phyloP scores from a whole-genome alignment of 2,113 vertebrate species.

The Myocastor coypus region DNA sequence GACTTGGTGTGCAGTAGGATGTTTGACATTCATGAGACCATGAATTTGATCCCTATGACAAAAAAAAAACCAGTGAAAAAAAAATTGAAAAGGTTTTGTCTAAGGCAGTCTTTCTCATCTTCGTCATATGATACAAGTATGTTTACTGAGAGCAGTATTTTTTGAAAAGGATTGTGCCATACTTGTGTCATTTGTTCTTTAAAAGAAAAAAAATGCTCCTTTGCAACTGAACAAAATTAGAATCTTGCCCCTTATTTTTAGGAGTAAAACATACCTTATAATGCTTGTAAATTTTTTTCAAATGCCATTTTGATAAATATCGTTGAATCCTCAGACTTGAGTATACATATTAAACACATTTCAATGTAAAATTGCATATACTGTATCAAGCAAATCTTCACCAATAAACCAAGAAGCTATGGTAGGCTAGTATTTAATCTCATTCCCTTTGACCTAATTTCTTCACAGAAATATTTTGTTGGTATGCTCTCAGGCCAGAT shows the following conservation, averaged over 20 bases:
- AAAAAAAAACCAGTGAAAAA: background rate
- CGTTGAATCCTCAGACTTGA: background rate
- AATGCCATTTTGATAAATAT: constrained; percentile 52
- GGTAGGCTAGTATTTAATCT: constrained; percentile 34
- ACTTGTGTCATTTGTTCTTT: background rate
- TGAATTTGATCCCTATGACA: too few species aligned
- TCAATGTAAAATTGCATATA: constrained; percentile 44
- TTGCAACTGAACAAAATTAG: constrained; percentile 39
- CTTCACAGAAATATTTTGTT: constrained; percentile 68
- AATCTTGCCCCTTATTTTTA: constrained; percentile 26
- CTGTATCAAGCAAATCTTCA: constrained; percentile 41
- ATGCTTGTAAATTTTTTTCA: background rate
- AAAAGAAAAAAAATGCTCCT: background rate
- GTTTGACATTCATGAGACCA: background rate
- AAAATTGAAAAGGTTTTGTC: constrained; percentile 31
- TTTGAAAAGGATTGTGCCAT: background rate
- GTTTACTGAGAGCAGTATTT: constrained; percentile 34
- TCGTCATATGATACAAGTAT: constrained; percentile 2
- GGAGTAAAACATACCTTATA: background rate
- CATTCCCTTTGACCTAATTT: constrained; percentile 76
- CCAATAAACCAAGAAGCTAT: constrained; percentile 41
- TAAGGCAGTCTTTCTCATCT: constrained; percentile 22
- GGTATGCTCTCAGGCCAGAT: constrained; percentile 58
- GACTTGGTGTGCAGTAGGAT: background rate
- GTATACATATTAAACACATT: background rate